Conservation (phyloP, 2,888 invertebrate genomes). For the Acleris holmiana region DNA sequence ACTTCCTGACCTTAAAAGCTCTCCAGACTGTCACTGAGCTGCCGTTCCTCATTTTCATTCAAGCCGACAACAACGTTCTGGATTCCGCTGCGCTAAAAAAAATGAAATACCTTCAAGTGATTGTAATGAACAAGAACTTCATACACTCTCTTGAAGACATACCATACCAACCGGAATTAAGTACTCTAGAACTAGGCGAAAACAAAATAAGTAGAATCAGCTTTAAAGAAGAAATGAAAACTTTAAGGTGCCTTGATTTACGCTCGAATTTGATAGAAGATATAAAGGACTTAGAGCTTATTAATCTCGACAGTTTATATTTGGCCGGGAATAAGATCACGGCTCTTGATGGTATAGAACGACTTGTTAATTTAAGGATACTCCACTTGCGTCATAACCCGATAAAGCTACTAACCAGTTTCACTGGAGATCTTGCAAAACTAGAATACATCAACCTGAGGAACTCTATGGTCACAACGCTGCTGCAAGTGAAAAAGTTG, state of each 20-base stretch:
- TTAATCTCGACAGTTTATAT: conserved; percentile 88
- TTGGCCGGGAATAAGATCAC: conserved; percentile 89
- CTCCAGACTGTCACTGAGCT: conserved; percentile 78
- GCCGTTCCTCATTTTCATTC: conserved; percentile 82
- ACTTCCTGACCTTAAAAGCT: conserved; percentile 74
- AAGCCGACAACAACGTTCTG: conserved; percentile 83
- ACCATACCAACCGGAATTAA: conserved; percentile 80
- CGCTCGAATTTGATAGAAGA: conserved; percentile 78
- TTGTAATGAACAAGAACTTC: conserved; percentile 82
- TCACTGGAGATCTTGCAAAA: conserved; percentile 65
- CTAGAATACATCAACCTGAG: conserved; percentile 84
- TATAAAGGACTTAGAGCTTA: conserved; percentile 73
- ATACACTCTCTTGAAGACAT: conserved; percentile 79
- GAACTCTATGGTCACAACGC: conserved; percentile 77
- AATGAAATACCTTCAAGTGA: conserved; percentile 85
- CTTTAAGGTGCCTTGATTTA: conserved; percentile 82
- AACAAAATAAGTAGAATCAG: conserved; percentile 67
- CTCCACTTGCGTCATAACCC: conserved; percentile 90
- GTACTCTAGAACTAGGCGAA: conserved; percentile 81
- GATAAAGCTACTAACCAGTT: conserved; percentile 80
- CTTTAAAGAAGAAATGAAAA: conserved; percentile 61
- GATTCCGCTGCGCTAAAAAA: conserved; percentile 74
- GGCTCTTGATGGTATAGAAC: conserved; percentile 85
- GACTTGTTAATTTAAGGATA: conserved; percentile 85
- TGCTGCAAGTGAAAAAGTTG: conserved; percentile 83